Percentiles rank a stretch among this genome's conserved stretches.
Evolutionary conservation across 2,113 vertebrate genomes (phyloP).

Genomic region (Hyperoodon ampullatus): DNA sequence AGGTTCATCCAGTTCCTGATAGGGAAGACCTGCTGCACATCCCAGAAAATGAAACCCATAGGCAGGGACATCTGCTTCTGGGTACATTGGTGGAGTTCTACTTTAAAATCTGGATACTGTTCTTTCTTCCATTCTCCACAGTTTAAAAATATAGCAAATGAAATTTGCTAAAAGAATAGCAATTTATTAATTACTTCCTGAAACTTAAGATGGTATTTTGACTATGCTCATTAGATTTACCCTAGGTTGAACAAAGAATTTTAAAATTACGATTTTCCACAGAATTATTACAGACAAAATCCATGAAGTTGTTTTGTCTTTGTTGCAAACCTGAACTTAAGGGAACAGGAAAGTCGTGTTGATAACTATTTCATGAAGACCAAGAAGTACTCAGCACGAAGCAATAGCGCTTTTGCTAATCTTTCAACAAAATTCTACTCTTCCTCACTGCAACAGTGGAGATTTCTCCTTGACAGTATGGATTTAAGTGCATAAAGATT

Average conservation of each 20-base stretch:
- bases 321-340: conserved; percentile 31
- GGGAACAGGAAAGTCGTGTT: conserved; percentile 57
- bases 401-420: conserved; percentile 15
- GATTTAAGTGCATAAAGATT: not conserved
- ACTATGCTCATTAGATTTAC: not conserved
- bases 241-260: not conserved
- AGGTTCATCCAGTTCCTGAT: not conserved
- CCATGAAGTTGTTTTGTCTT: not conserved
- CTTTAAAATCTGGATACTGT: not conserved
- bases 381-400: conserved; percentile 34
- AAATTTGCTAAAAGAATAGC: not conserved
- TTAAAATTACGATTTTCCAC: not conserved
- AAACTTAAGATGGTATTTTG: conserved; percentile 46
- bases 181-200: not conserved
- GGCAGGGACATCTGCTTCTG: not conserved
- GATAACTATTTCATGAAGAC: not conserved
- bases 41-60: not conserved
- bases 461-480: not conserved
- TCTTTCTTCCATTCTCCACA: not conserved
- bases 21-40: not conserved
- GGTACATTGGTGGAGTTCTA: not conserved
- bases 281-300: not conserved
- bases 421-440: conserved; percentile 24
- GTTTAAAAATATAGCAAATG: not conserved
- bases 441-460: not conserved